Conservation (phyloP, 2,797 vertebrate genomes). For the Threskiornis aethiopicus region DNA sequence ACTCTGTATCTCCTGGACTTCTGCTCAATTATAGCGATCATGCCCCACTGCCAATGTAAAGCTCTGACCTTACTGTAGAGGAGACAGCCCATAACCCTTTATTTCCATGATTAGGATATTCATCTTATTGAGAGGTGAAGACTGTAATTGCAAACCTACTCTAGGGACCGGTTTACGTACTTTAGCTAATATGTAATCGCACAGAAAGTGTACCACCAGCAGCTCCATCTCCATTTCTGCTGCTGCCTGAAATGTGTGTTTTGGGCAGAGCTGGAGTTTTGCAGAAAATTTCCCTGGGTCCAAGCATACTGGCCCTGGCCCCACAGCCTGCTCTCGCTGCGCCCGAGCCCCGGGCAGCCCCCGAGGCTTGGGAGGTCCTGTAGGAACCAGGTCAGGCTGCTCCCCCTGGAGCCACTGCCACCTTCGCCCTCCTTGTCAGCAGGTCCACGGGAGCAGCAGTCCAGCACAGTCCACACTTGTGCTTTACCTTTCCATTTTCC, state of each 20-base stretch:
- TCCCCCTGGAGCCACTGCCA: background rate
- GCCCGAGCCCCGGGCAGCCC: fast-evolving
- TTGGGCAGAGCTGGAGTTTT: background rate
- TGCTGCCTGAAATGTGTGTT: background rate
- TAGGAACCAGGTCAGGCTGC: background rate
- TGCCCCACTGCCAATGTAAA: background rate
- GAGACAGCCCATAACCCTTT: background rate
- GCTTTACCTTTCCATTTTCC: background rate
- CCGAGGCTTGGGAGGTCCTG: background rate
- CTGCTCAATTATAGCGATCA: background rate
- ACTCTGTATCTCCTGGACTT: background rate
- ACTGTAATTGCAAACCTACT: background rate
- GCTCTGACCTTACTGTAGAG: background rate
- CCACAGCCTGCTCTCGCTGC: background rate
- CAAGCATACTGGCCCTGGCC: background rate
- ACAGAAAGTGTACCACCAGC: background rate
- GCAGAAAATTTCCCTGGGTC: background rate
- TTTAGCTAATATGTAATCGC: background rate
- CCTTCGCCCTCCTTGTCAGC: background rate
- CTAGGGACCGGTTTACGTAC: background rate
- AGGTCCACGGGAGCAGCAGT: background rate
- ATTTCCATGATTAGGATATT: background rate
- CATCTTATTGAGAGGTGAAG: background rate
- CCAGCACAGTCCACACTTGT: background rate
- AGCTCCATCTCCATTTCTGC: background rate